Evolutionary conservation across 1,140 invertebrate species (phyloP).

Genomic region (Drosophila hydei): DNA sequence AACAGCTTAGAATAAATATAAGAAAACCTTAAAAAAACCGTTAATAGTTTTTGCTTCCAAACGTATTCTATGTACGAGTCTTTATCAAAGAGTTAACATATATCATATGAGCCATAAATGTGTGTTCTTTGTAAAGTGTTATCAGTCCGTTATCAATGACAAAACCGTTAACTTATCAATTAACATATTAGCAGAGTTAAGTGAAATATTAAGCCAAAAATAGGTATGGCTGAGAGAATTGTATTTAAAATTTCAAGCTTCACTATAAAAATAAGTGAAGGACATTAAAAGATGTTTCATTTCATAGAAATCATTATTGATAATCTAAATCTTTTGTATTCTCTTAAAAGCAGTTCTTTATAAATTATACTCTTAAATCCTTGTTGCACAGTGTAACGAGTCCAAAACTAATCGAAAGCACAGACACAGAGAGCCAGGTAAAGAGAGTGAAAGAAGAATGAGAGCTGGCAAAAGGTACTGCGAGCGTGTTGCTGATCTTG

Average conservation of each 20-base stretch:
- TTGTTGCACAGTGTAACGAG: not conserved
- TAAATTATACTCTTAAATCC: too few relatives aligned
- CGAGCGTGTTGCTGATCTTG: conserved; percentile 26
- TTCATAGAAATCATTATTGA: too few relatives aligned
- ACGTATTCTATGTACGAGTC: not conserved
- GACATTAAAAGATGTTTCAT: too few relatives aligned
- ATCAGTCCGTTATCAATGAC: too few relatives aligned
- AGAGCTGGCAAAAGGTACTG: conserved; percentile 8
- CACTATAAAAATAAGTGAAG: too few relatives aligned
- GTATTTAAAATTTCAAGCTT: too few relatives aligned
- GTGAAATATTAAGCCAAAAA: too few relatives aligned
- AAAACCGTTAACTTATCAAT: too few relatives aligned
- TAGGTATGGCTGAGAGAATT: not conserved
- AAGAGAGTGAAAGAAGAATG: conserved; percentile 16
- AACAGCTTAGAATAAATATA: not conserved
- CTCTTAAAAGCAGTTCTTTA: too few relatives aligned
- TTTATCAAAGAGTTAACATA: not conserved
- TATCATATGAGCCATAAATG: not conserved
- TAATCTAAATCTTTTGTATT: too few relatives aligned
- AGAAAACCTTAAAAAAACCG: not conserved
- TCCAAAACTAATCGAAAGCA: conserved; percentile 19
- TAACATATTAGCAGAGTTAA: too few relatives aligned
- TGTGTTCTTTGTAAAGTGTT: not conserved
- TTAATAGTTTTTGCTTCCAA: not conserved
- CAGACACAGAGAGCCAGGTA: not conserved